phyloP scores from a whole-genome alignment of 2,888 invertebrate genomes.

The Eristalis arbustorum region DNA sequence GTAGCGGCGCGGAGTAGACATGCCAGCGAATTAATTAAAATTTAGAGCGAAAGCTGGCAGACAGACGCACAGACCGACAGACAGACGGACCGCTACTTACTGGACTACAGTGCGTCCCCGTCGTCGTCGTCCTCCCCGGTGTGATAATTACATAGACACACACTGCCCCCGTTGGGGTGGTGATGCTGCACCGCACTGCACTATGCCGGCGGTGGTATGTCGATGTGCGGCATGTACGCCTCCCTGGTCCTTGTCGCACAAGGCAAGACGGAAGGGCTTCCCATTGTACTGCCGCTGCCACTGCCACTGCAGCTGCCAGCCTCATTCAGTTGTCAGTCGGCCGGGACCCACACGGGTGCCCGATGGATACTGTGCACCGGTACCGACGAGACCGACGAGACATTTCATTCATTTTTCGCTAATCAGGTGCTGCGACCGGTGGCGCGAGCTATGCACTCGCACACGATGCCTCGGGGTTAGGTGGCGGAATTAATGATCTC shows the following conservation, averaged over 20 bases:
- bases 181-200: background rate
- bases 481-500: conserved; percentile 13
- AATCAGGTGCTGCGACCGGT: conserved; percentile 23
- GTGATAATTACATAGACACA: conserved; percentile 64
- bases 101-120: conserved; percentile 52
- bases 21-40: conserved; percentile 69
- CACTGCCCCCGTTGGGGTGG: conserved; percentile 32
- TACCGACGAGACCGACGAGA: conserved; percentile 15
- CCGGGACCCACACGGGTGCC: conserved; percentile 25
- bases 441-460: background rate
- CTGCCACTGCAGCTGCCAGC: conserved; percentile 46
- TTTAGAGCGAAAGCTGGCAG: conserved; percentile 64
- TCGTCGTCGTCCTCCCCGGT: conserved; percentile 48
- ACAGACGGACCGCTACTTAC: conserved; percentile 38
- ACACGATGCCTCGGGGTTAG: conserved; percentile 6
- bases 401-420: conserved; percentile 41
- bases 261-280: conserved; percentile 19
- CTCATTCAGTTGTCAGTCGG: conserved; percentile 58
- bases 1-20: conserved; percentile 54
- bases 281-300: conserved; percentile 29
- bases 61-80: conserved; percentile 50
- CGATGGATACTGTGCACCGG: conserved; percentile 5
- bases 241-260: conserved; percentile 28
- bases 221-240: conserved; percentile 30
- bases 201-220: conserved; percentile 8